phyloP scores from a whole-genome alignment of 2,113 vertebrate species.

The Urocynchramus pylzowi region DNA sequence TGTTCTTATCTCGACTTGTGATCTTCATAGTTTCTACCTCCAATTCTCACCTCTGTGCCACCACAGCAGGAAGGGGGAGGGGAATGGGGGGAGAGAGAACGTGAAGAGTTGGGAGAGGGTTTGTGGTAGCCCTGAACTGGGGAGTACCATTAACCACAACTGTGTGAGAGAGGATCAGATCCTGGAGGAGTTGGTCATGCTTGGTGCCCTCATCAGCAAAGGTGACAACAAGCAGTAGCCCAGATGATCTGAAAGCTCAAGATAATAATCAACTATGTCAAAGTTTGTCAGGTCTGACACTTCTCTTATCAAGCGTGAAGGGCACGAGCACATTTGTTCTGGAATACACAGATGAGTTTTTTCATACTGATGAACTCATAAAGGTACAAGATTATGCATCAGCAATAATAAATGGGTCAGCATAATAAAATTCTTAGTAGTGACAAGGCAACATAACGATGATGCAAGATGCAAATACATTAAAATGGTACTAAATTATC shows the following conservation, averaged over 20 bases:
- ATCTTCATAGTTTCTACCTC: background rate
- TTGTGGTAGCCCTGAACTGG: background rate
- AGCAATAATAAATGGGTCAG: background rate
- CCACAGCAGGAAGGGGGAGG: background rate
- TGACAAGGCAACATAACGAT: background rate
- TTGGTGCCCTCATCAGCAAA: background rate
- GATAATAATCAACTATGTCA: background rate
- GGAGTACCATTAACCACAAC: background rate
- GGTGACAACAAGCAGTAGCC: background rate
- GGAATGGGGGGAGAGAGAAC: background rate
- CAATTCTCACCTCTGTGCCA: background rate
- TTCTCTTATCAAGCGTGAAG: background rate
- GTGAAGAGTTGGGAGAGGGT: too few species aligned
- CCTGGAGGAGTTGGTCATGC: background rate
- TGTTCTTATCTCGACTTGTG: background rate
- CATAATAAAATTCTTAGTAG: background rate
- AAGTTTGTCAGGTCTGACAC: background rate
- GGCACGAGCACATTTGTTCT: background rate
- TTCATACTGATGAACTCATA: background rate
- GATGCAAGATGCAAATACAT: background rate
- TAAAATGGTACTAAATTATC: background rate
- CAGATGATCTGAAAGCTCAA: background rate
- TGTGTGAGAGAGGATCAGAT: background rate
- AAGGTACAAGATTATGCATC: background rate
- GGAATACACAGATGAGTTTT: background rate